Evolutionary conservation across 1,140 invertebrate genomes (phyloP).

Genomic region (Brachionus calyciflorus): DNA sequence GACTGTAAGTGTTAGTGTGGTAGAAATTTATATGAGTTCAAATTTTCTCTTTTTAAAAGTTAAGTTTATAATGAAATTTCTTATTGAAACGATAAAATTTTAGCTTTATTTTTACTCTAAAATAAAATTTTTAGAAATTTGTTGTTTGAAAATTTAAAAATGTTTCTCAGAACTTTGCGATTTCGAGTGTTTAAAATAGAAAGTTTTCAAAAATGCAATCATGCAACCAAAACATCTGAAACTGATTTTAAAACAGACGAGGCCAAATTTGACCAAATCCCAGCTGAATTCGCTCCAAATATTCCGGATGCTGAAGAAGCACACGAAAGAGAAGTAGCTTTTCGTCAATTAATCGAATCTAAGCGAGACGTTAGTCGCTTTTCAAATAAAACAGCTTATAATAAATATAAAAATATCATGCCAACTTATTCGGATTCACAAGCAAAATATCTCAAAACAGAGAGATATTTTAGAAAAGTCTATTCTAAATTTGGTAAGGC

Average conservation of each 20-base stretch:
- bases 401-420: neutral
- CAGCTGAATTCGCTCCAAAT: slow-evolving; percentile 17
- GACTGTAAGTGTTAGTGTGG: no score
- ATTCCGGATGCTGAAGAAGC: slow-evolving; percentile 46
- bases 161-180: no score
- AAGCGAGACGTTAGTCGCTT: slow-evolving; percentile 33
- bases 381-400: neutral
- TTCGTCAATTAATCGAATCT: neutral
- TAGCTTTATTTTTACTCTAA: no score
- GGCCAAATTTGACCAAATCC: neutral
- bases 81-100: no score
- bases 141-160: no score
- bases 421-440: slow-evolving; percentile 2
- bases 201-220: no score
- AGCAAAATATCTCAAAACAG: slow-evolving; percentile 7
- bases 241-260: slow-evolving; percentile 27
- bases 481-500: slow-evolving; percentile 30
- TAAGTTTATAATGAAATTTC: no score
- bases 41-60: no score
- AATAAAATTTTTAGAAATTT: no score
- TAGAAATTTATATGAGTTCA: no score
- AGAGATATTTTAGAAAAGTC: neutral
- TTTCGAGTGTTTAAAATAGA: no score
- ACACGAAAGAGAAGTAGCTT: neutral
- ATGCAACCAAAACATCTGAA: no score